Base-by-base conservation (phyloP, 2,113 vertebrate species). In the Caretta caretta region DNA sequence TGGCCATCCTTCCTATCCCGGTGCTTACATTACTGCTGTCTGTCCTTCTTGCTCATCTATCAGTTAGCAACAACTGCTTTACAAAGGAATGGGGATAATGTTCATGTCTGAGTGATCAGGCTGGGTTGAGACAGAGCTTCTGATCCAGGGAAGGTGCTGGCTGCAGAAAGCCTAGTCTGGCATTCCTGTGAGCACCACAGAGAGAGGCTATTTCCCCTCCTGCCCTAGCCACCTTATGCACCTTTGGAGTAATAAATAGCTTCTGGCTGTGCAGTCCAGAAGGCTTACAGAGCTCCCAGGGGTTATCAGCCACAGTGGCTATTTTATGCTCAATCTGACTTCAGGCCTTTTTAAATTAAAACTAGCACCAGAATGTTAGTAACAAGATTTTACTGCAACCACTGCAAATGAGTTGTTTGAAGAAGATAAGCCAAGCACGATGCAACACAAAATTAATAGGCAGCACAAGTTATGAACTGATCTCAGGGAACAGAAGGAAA, bases 351-450 rank as follows among this genome's bases (percentile, higher is more conserved):
- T 94, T 57, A 93, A 94, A 93, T 1, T 1, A 96, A 85, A 96
- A 80, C 38, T 86, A 86, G 19, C 80, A 84, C 5, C 72, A 84
- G 80, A 89, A 89, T 76, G 82, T 69, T 27, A 72, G 51, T 59
- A 92, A 62, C 20, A 5, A 38, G 81, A 83, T 14, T 53, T 88
- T 89, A 84, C 82, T 56, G 62, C 92, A 91, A 81, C 88, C 48
- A 62, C 91, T 93, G 83, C 42, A 96, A 95, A 93, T 90, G n/a
- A 96, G 53, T 92, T 93, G 69, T 91, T 94, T 94, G 88, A 96
- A 97, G 85, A 90, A 95, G 94, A 94, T 97, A 96, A 96, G 91
- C 85, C 85, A 93, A 93, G 93, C 69, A 91, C 0, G 0, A 89
- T 84, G 89, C 87, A 96, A 92, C 76, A 24, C 1, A 1, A 86